Conservation (phyloP, 2,797 vertebrate genomes). For the Sebastolobus alascanus region DNA sequence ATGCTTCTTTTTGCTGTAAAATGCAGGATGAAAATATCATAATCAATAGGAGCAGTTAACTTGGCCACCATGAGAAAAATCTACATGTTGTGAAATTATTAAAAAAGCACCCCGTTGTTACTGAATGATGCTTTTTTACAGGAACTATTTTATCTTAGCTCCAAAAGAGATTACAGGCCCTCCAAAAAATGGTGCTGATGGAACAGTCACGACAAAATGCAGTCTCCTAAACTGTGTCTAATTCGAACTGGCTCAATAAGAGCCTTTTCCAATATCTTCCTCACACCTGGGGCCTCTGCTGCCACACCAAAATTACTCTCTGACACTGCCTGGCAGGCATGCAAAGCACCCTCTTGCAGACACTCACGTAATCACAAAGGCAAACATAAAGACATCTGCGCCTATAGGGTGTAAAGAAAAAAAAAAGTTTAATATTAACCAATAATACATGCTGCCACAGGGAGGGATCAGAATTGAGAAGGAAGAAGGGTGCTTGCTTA, state of each 20-base stretch:
- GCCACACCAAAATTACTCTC: constrained; percentile 43
- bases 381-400: constrained; percentile 60
- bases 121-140: not conserved
- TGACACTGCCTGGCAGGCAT: constrained; percentile 42
- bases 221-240: constrained; percentile 59
- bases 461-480: constrained; percentile 12
- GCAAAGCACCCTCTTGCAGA: constrained; percentile 47
- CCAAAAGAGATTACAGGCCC: constrained; percentile 10
- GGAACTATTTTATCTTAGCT: constrained; percentile 22
- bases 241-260: constrained; percentile 62
- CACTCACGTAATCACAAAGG: constrained; percentile 53
- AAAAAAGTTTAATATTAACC: constrained; percentile 46
- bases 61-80: not conserved
- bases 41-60: constrained; percentile 16
- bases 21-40: constrained; percentile 2
- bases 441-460: constrained; percentile 13
- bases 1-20: constrained; percentile 6
- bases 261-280: constrained; percentile 73
- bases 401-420: constrained; percentile 7
- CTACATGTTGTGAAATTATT: constrained; percentile 12
- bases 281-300: constrained; percentile 69
- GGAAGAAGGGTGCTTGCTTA: not conserved
- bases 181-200: constrained; percentile 23
- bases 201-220: constrained; percentile 48
- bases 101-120: constrained; percentile 13